Evolutionary conservation across 2,113 vertebrate species (phyloP), one percentile per base, ranked within the genome.

Genomic region (Tringa solitaria): DNA sequence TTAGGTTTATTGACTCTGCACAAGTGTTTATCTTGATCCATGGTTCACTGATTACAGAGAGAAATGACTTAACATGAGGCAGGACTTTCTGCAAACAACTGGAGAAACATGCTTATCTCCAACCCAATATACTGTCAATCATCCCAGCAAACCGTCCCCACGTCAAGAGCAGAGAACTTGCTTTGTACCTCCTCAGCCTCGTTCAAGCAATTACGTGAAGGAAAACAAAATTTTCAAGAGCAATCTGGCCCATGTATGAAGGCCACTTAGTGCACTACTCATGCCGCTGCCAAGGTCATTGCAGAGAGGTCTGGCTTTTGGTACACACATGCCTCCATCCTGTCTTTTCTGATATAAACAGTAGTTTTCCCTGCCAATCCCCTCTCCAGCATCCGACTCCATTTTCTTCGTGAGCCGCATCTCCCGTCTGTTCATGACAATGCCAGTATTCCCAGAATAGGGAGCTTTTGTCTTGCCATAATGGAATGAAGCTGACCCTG

Each of bases 1-100:
- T 84, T 74, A 89, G 53, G 27, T 84, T 95, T 95, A 95, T 84
- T 95, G 78, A 88, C 88, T 94, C 57, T 6, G 3, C 64, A 67
- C 1, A 3, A 96, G 46, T 82, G 81, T 81, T 96, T 82, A 70
- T 95, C 94, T 91, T 80, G 28, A 81, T 94, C 80, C 61, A 20
- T 37, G 87, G 78, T 79, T 89, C 85, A 37, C 80, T 96, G 96
- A 95, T 96, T 89, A 72, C 19, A 41, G 69, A 83, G 57, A 72
- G 35, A 90, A 95, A 86, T 67, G 17, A 85, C 81, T 76, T 32
- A 59, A 70, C 75, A 37, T 2, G 46, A 84, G 27, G 48, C 86
- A 95, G 56, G 89, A 89, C n/a, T 70, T 75, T 77, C 37, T 93
- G 77, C 80, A 96, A 86, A 84, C 64, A 89, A 72, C 83, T 91